Evolutionary conservation across 1,140 invertebrate species (phyloP).

Genomic region (Drosophila ironensis): DNA sequence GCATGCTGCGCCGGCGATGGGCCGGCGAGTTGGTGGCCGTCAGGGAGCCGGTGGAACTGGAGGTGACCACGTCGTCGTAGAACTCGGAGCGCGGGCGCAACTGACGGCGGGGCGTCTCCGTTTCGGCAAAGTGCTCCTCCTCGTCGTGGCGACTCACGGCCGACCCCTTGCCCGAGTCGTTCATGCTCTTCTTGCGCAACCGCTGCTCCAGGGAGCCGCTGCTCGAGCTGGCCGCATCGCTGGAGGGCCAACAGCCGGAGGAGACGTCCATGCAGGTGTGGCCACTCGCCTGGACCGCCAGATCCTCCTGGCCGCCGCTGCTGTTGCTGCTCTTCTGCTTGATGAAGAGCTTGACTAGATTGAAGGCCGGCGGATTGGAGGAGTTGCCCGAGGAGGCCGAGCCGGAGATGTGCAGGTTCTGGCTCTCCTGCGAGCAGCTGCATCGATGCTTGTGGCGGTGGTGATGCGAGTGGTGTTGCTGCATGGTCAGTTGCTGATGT

Average conservation of each 20-base stretch:
- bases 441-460: slow-evolving; percentile 74
- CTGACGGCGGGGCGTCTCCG: slow-evolving; percentile 56
- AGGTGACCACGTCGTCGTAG: slow-evolving; percentile 67
- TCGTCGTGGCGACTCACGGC: slow-evolving; percentile 82
- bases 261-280: slow-evolving; percentile 86
- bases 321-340: slow-evolving; percentile 89
- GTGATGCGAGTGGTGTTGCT: slow-evolving; percentile 41
- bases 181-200: slow-evolving; percentile 81
- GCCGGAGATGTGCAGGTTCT: slow-evolving; percentile 70
- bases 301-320: slow-evolving; percentile 83
- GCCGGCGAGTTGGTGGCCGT: slow-evolving; percentile 73
- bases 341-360: slow-evolving; percentile 93
- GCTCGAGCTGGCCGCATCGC: slow-evolving; percentile 75
- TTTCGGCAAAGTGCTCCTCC: slow-evolving; percentile 44
- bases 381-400: slow-evolving; percentile 76
- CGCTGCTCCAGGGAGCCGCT: slow-evolving; percentile 73
- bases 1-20: slow-evolving; percentile 75
- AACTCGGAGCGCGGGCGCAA: slow-evolving; percentile 55
- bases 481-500: not conserved
- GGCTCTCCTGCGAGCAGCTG: slow-evolving; percentile 81
- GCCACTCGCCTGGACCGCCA: slow-evolving; percentile 48
- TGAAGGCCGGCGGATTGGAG: slow-evolving; percentile 84
- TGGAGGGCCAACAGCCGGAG: slow-evolving; percentile 85
- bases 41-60: slow-evolving; percentile 70
- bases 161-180: slow-evolving; percentile 83